A percentile compares a stretch with the other conserved stretches of the same genome.
phyloP scores from a whole-genome alignment of 2,888 invertebrate species.

The Xestobium rufovillosum region DNA sequence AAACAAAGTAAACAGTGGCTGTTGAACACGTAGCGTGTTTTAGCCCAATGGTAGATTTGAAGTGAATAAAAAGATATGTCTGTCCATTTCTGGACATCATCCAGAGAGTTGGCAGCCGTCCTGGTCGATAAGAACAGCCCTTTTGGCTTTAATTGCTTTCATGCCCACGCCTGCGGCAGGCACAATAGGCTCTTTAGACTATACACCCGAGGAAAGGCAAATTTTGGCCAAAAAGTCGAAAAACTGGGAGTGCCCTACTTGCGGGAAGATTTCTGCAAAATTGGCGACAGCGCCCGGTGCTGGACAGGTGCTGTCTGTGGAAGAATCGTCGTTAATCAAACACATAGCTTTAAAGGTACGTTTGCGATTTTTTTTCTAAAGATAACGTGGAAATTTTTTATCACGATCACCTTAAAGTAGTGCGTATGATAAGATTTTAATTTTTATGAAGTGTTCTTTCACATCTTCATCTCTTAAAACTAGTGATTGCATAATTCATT shows the following conservation, averaged over 20 bases:
- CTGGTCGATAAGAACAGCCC: conserved; percentile 91
- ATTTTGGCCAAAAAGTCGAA: conserved; percentile 66
- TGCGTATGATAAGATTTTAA: too few relatives aligned
- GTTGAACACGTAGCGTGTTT: conserved; percentile 22
- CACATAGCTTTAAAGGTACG: conserved; percentile 49
- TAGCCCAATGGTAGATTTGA: conserved; percentile 93
- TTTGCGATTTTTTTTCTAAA: conserved; percentile 3
- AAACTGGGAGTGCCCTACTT: conserved; percentile 56
- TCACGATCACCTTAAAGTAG: too few relatives aligned
- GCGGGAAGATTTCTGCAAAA: conserved; percentile 52
- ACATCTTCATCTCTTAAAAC: too few relatives aligned
- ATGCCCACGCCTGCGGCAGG: conserved; percentile 88
- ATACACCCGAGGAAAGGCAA: conserved; percentile 75
- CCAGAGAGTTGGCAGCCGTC: conserved; percentile 98
- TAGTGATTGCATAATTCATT: too few relatives aligned
- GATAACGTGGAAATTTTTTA: too few relatives aligned
- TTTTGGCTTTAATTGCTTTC: conserved; percentile 87
- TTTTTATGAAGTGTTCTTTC: too few relatives aligned
- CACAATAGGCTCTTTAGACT: conserved; percentile 87
- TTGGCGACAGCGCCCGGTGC: conserved; percentile 42
- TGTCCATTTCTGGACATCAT: conserved; percentile 92
- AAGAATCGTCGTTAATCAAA: conserved; percentile 48
- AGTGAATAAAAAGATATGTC: conserved; percentile 86
- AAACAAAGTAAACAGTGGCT: conserved; percentile 1
- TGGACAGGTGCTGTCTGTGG: conserved; percentile 40